Conservation (phyloP, 2,797 vertebrate species). For the Arnoldichthys spilopterus region DNA sequence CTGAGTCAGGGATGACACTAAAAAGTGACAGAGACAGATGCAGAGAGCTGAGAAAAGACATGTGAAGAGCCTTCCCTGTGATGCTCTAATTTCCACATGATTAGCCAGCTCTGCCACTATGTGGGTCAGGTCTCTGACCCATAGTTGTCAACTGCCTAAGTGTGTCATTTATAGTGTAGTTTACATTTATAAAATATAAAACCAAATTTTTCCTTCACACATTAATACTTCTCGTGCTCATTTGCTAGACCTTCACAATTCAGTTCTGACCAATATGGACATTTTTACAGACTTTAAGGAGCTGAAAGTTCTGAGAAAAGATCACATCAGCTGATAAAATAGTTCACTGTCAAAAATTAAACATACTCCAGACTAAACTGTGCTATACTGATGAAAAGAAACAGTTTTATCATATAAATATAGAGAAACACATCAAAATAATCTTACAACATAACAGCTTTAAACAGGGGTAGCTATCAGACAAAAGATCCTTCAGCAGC, state of each 20-base stretch:
- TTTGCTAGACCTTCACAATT: no score
- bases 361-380: no score
- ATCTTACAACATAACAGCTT: not conserved
- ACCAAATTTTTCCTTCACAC: not conserved
- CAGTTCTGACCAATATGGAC: no score
- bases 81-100: constrained; percentile 50
- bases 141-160: constrained; percentile 29
- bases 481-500: not conserved
- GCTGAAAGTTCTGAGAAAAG: no score
- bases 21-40: constrained; percentile 7
- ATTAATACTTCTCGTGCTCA: no score
- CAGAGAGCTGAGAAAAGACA: constrained; percentile 7
- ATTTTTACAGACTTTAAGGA: no score
- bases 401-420: not conserved
- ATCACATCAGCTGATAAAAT: no score
- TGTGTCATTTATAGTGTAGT: constrained; percentile 17
- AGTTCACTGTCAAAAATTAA: no score
- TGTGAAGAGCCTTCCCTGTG: constrained; percentile 23
- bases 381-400: no score
- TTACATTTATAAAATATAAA: not conserved
- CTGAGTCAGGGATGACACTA: not conserved
- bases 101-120: constrained; percentile 39
- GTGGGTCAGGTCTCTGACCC: constrained; percentile 44
- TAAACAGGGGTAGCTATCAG: not conserved
- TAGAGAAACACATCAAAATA: not conserved